phyloP scores from a whole-genome alignment of 37 sponge, comb jelly and placozoan genomes.

The Agelas oroides region DNA sequence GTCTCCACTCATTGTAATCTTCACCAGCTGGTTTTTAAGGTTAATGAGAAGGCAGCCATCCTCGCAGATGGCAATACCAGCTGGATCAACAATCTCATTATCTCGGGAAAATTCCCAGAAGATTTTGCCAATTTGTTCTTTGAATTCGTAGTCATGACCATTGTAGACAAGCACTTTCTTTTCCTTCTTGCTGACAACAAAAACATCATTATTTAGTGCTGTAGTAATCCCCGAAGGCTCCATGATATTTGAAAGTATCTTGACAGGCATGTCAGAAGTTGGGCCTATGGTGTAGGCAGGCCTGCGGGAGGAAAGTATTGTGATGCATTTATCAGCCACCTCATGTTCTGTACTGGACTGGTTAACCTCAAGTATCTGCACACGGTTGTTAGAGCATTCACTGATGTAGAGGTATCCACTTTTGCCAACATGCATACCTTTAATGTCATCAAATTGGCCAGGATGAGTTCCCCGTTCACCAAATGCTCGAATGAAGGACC shows the following conservation, averaged over 20 bases:
- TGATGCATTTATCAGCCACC: too few species aligned
- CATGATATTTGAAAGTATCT: not conserved
- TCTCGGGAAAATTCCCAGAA: not conserved
- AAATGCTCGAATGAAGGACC: constrained; percentile 1
- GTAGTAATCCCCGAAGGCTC: not conserved
- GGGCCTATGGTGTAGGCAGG: constrained; percentile 1
- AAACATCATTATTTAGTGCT: not conserved
- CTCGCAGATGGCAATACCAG: not conserved
- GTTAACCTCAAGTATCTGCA: not conserved
- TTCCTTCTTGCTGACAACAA: not conserved
- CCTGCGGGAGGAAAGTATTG: not conserved
- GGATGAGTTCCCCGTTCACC: not conserved
- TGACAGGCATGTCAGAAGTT: not conserved
- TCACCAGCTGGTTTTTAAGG: not conserved
- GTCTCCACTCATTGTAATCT: not conserved
- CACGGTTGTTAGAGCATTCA: not conserved
- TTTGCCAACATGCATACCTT: not conserved
- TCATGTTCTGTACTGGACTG: not conserved
- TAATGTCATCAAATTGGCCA: not conserved
- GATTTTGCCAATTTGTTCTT: not conserved
- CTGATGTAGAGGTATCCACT: not conserved
- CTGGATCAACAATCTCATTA: not conserved
- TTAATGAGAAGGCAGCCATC: not conserved
- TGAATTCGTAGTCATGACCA: not conserved
- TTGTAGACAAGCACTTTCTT: constrained; percentile 1